Percentiles rank a stretch among this genome's conserved stretches.
Conservation (phyloP, 1,140 invertebrate species). For the Camponotus pennsylvanicus region DNA sequence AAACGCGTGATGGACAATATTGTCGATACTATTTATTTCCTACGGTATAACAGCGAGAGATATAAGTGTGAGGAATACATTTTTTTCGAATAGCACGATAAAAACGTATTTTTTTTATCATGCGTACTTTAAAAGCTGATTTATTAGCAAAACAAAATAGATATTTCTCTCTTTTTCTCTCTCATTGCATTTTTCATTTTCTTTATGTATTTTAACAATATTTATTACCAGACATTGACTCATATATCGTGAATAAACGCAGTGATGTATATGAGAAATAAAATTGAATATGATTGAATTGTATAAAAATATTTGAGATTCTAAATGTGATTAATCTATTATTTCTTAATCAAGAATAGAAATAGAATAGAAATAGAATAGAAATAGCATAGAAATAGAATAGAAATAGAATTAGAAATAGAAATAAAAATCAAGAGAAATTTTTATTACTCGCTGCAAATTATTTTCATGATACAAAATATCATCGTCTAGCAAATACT, state of each 20-base stretch:
- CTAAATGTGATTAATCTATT: background rate
- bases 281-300: background rate
- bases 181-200: background rate
- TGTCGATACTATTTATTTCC: slow-evolving; percentile 49
- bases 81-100: slow-evolving; percentile 29
- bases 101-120: background rate
- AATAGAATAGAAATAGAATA: too few species aligned
- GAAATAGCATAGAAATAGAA: too few species aligned
- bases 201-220: background rate
- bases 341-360: background rate
- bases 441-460: background rate
- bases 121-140: slow-evolving; percentile 19
- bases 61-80: slow-evolving; percentile 21
- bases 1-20: slow-evolving; percentile 35
- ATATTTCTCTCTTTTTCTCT: background rate
- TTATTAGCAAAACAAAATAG: background rate
- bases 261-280: background rate
- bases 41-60: slow-evolving; percentile 1
- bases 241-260: background rate
- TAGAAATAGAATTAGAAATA: too few species aligned
- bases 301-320: background rate
- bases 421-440: too few species aligned
- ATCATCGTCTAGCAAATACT: background rate
- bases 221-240: background rate
- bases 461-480: background rate